Base-by-base conservation (phyloP, 2,797 vertebrate genomes). In the Sebastes matsubarae region DNA sequence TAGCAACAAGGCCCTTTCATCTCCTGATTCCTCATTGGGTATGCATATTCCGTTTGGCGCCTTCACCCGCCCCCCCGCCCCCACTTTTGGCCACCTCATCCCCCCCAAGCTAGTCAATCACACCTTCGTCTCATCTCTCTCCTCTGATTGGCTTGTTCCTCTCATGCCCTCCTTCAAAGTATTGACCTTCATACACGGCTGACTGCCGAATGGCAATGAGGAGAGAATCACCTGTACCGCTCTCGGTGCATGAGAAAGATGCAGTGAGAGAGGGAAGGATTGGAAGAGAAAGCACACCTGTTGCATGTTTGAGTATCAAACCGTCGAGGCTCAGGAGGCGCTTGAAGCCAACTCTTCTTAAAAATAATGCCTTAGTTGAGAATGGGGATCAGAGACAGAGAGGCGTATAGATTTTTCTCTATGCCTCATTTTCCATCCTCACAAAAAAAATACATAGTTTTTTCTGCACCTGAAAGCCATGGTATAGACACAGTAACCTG, bases 1-100 rank as follows among this genome's bases (percentile, higher is more conserved):
- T 92, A 90, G 94, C 92, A 95, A 95, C 94, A 88, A 63, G 71
- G 67, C 72, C 83, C 85, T 92, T 92, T 93, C 91, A 91, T 94
- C 89, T 92, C 71, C 73, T 25, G 79, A 79, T 69, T 92, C 83
- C 86, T 93, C 87, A 92, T 92, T 89, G 87, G 73, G 89, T 87
- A 93, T 94, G 94, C 91, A 94, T 90, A 94, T 92, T 91, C 80
- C 46, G 82, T 90, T 82, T 86, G 80, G 72, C 32, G 29, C 57
- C 65, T 72, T 64, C 83, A 66, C 7, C 52, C n/a, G 24, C 32
- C 1, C 3, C 74, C 67, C 69, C 30, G 58, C 70, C 32, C 34
- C 64, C n/a, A 50, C 6, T 2, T 13, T 22, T 32, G 52, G 68
- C 30, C 22, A 42, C 68, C 34, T 34, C 11, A 32, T 38, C 55